Percentiles rank a stretch among this genome's conserved stretches.
Evolutionary conservation across 2,797 vertebrate species (phyloP).

Genomic region (Sardinella longiceps): DNA sequence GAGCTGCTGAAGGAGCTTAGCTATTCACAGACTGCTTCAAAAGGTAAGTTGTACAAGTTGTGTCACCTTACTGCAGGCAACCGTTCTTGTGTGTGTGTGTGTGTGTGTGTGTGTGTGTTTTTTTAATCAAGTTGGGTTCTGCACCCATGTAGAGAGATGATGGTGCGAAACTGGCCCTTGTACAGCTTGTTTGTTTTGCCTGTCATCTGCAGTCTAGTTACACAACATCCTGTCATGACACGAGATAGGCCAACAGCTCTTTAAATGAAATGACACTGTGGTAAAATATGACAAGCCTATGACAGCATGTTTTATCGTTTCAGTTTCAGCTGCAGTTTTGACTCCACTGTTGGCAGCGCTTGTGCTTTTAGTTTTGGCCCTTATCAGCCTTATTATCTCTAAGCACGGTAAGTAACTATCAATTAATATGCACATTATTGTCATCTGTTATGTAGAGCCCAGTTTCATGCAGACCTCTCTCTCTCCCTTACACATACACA

Average conservation of each 20-base stretch:
- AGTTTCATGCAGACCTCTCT: not conserved
- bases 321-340: conserved; percentile 49
- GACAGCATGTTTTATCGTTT: conserved; percentile 45
- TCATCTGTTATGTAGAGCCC: too few relatives aligned
- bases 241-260: not conserved
- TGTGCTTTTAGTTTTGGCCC: conserved; percentile 43
- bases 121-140: too few relatives aligned
- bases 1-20: conserved; percentile 60
- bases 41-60: not conserved
- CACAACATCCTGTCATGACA: not conserved
- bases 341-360: conserved; percentile 53
- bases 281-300: conserved; percentile 19
- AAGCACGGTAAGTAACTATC: conserved; percentile 34
- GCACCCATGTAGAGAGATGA: too few relatives aligned
- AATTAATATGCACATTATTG: not conserved
- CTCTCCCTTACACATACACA: not conserved
- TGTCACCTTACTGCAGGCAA: too few relatives aligned
- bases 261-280: too few relatives aligned
- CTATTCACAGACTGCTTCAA: conserved; percentile 44
- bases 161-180: too few relatives aligned
- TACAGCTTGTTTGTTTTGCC: not conserved
- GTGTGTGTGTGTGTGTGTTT: too few relatives aligned
- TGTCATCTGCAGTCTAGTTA: not conserved
- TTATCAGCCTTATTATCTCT: conserved; percentile 49
- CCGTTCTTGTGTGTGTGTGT: too few relatives aligned